phyloP scores from a whole-genome alignment of 2,888 invertebrate genomes.

The Lymantria dispar region DNA sequence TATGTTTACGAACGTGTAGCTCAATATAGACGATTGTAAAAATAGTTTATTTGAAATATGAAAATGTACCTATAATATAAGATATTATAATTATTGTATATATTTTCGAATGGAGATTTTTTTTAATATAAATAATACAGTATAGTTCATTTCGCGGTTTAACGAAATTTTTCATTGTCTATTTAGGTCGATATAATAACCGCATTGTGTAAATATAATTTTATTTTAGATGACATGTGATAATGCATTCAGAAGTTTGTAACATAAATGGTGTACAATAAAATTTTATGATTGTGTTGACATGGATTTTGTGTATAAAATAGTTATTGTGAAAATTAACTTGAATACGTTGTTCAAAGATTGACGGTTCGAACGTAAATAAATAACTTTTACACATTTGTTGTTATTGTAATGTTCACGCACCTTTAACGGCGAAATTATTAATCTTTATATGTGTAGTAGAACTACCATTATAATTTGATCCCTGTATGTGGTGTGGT shows the following conservation, averaged over 20 bases:
- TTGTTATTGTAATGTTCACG: constrained; percentile 13
- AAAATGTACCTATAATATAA: constrained; percentile 67
- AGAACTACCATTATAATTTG: no score
- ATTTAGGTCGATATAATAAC: constrained; percentile 52
- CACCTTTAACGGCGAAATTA: no score
- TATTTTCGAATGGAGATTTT: constrained; percentile 73
- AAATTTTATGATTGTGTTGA: constrained; percentile 76
- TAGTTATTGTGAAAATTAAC: constrained; percentile 77
- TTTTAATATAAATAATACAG: constrained; percentile 64
- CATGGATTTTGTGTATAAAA: constrained; percentile 74
- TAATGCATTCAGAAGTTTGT: constrained; percentile 72
- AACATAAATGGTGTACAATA: constrained; percentile 70
- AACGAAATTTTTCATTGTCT: constrained; percentile 64
- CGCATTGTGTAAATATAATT: constrained; percentile 70
- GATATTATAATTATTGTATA: constrained; percentile 69
- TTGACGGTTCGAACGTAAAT: constrained; percentile 76
- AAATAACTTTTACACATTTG: constrained; percentile 77
- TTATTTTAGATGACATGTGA: constrained; percentile 68
- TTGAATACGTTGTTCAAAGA: constrained; percentile 75
- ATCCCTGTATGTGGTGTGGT: no score
- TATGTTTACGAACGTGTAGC: constrained; percentile 75
- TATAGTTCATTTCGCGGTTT: constrained; percentile 64
- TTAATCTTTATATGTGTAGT: no score
- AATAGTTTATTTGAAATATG: constrained; percentile 64
- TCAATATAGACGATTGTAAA: constrained; percentile 71